Evolutionary conservation across 2,113 vertebrate genomes (phyloP).

Genomic region (Cyprinodon tularosa): DNA sequence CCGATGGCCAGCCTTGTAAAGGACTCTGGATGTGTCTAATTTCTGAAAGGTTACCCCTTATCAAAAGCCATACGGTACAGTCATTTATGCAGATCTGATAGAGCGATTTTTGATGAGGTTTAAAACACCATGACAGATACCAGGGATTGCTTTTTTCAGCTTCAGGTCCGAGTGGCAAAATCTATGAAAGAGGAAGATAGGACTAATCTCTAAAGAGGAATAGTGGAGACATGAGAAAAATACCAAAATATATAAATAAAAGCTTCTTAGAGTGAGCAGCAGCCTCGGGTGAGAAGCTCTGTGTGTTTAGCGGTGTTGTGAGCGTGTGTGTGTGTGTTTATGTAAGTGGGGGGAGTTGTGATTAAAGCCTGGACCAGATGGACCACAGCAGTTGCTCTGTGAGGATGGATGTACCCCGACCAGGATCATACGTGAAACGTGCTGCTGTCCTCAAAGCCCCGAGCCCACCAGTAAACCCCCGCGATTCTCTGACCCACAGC

Average conservation of each 20-base stretch:
- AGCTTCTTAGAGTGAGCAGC: constrained; percentile 23
- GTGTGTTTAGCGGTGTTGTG: constrained; percentile 15
- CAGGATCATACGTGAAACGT: constrained; percentile 77
- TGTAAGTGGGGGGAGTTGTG: constrained; percentile 52
- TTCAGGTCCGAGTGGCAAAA: constrained; percentile 8
- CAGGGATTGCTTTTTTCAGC: constrained; percentile 14
- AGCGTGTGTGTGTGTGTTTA: constrained; percentile 21
- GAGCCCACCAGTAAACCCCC: constrained; percentile 52
- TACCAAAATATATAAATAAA: constrained; percentile 43
- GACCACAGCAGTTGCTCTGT: constrained; percentile 77
- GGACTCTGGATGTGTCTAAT: constrained; percentile 49
- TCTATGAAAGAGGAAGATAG: constrained; percentile 12
- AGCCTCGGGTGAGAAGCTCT: constrained; percentile 18
- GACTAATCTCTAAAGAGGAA: constrained; percentile 16
- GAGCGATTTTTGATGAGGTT: constrained; percentile 33
- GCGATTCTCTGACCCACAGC: constrained; percentile 36
- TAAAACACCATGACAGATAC: constrained; percentile 33
- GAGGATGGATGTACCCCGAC: constrained; percentile 75
- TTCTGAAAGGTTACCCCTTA: constrained; percentile 68
- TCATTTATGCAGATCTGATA: constrained; percentile 52
- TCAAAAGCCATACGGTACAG: constrained; percentile 45
- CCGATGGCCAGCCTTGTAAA: constrained; percentile 62
- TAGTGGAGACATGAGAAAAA: not conserved
- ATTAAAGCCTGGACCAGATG: constrained; percentile 82
- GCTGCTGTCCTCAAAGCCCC: constrained; percentile 60